Percentiles rank a stretch among this genome's conserved stretches.
phyloP scores from a whole-genome alignment of 2,113 vertebrate species.

The Propithecus coquereli region DNA sequence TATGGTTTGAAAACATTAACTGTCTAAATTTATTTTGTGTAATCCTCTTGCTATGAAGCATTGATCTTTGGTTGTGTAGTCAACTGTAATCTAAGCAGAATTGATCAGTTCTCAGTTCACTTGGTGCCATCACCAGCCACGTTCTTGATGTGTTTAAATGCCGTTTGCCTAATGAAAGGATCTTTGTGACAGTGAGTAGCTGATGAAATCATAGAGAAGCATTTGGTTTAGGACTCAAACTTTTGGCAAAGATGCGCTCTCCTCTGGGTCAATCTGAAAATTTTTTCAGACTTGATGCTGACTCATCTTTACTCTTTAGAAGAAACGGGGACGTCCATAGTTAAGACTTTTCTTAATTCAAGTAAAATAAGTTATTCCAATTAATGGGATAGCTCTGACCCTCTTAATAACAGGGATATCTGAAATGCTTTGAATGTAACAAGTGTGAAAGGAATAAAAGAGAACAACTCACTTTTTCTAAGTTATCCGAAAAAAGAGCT shows the following conservation, averaged over 20 bases:
- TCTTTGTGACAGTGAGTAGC: neutral
- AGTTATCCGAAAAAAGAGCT: neutral
- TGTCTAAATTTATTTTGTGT: neutral
- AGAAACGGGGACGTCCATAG: neutral
- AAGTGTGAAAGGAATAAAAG: neutral
- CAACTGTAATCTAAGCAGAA: constrained; percentile 5
- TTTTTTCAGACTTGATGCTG: neutral
- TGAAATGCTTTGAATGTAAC: neutral
- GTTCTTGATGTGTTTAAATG: neutral
- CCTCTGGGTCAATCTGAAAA: neutral
- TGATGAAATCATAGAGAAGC: neutral
- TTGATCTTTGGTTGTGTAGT: neutral
- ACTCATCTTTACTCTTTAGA: neutral
- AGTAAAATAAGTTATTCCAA: neutral
- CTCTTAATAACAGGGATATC: neutral
- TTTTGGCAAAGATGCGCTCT: neutral
- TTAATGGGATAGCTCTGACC: neutral
- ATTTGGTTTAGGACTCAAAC: neutral
- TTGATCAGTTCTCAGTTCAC: neutral
- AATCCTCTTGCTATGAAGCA: constrained; percentile 5
- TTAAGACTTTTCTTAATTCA: constrained; percentile 28
- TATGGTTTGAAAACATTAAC: neutral
- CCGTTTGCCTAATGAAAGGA: neutral
- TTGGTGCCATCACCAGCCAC: neutral
- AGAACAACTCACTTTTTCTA: neutral